A percentile compares a stretch with the other conserved stretches of the same genome.
Evolutionary conservation across 2,113 vertebrate genomes (phyloP).

Genomic region (Platysteira castanea): DNA sequence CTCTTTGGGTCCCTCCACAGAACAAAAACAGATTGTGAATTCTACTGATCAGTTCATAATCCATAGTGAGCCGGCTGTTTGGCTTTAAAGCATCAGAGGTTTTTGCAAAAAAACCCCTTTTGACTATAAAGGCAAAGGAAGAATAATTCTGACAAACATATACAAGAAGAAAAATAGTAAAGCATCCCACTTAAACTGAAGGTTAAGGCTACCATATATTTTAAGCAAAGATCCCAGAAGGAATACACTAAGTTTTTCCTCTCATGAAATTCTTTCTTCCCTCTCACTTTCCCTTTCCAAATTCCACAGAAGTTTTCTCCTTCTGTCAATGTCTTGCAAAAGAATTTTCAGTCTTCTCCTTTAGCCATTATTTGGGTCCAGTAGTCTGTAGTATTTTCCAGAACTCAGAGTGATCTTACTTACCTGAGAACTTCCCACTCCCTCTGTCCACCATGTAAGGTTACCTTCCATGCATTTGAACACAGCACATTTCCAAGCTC

Average conservation of each 20-base stretch:
- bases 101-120: rapidly evolving
- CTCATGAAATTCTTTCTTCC: not conserved
- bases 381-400: not conserved
- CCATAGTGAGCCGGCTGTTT: not conserved
- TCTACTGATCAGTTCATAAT: not conserved
- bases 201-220: not conserved
- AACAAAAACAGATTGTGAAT: not conserved
- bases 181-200: not conserved
- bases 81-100: not conserved
- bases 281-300: not conserved
- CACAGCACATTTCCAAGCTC: not conserved
- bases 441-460: not conserved
- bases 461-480: not conserved
- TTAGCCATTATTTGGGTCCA: not conserved
- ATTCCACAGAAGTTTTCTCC: not conserved
- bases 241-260: not conserved
- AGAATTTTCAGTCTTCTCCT: not conserved
- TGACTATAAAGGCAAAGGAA: not conserved
- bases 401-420: not conserved
- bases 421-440: not conserved
- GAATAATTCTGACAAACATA: not conserved
- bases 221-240: not conserved
- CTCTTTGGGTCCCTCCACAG: not conserved
- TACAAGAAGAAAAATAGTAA: not conserved
- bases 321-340: not conserved